A percentile compares a stretch with the other conserved stretches of the same genome.
phyloP scores from a whole-genome alignment of 30 jellyfish, hydroid and myxozoan genomes.

The Sanderia malayensis region DNA sequence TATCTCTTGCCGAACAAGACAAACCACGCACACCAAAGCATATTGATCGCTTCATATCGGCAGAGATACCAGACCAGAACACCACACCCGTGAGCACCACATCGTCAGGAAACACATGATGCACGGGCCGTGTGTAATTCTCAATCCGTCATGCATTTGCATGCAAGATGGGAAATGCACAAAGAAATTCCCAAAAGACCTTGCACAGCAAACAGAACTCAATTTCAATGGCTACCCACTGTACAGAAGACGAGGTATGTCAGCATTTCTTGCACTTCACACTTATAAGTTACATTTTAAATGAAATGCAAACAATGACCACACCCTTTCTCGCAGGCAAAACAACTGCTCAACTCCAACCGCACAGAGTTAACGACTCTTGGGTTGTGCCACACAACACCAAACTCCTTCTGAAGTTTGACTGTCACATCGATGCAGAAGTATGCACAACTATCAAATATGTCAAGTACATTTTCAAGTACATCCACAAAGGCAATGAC shows the following conservation, averaged over 20 bases:
- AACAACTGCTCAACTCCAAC: background rate
- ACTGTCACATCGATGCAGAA: conserved; percentile 72
- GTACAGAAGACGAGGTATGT: conserved; percentile 58
- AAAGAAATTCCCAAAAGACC: conserved; percentile 42
- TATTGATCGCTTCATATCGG: conserved; percentile 69
- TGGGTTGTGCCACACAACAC: conserved; percentile 77
- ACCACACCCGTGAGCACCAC: conserved; percentile 28
- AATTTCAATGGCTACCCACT: conserved; percentile 72
- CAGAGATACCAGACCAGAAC: conserved; percentile 65
- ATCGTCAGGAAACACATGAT: conserved; percentile 58
- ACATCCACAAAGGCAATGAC: conserved; percentile 62
- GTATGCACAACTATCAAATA: conserved; percentile 37
- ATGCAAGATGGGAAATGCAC: conserved; percentile 66
- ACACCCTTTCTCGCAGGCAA: conserved; percentile 5
- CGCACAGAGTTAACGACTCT: conserved; percentile 32
- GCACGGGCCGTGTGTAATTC: conserved; percentile 77
- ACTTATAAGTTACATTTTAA: background rate
- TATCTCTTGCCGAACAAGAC: conserved; percentile 58
- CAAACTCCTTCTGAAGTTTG: conserved; percentile 26
- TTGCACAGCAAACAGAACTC: conserved; percentile 20
- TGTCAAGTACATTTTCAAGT: conserved; percentile 58
- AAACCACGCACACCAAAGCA: conserved; percentile 63
- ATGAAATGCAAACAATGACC: background rate
- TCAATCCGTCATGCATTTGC: conserved; percentile 53
- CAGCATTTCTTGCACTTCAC: conserved; percentile 13